Evolutionary conservation across 2,888 invertebrate genomes (phyloP), one percentile per base, ranked within the genome.

Genomic region (Synanthedon tipuliformis): DNA sequence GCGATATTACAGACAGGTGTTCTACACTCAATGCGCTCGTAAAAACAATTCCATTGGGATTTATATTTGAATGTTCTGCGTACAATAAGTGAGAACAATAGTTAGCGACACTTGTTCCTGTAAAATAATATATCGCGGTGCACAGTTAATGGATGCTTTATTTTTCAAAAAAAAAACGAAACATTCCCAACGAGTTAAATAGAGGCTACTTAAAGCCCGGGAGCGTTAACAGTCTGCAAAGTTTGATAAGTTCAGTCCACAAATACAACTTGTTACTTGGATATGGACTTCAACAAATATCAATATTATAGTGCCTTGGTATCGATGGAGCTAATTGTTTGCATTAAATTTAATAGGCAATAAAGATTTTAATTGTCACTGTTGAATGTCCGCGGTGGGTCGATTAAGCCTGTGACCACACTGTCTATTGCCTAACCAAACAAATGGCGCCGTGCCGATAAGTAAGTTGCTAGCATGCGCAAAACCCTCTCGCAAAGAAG

Each of bases 381-480:
- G 61, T 65, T 66, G 66, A 65, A 68, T 65, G 68, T 60, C 63
- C 65, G 55, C 57, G 55, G 59, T 48, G 65, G 64, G 64, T 62
- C 64, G 59, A 62, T 65, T 65, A 61, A 60, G 58, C 63, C 58
- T 59, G 53, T 52, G 63, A 54, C 56, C 57, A 55, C 59, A 63
- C 61, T 65, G 68, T 68, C 72, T 78, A 76, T 75, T 73, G 74
- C 81, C 83, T 83, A 81, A 81, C 69, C 79, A 85, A 85, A 85
- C 85, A 84, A 71, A 80, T 81, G 84, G 80, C 57, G 59, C 58
- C 53, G 40, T 34, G 55, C 71, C 66, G 84, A 85, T 84, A 84
- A 76, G 72, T 75, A 76, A 77, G 71, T 74, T 76, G 79, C 77
- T 68, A 69, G 71, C 66, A 62, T 64, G 64, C 60, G 66, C 65